Conservation (phyloP, 2,888 invertebrate species). For the Chymomyza caudatula region DNA sequence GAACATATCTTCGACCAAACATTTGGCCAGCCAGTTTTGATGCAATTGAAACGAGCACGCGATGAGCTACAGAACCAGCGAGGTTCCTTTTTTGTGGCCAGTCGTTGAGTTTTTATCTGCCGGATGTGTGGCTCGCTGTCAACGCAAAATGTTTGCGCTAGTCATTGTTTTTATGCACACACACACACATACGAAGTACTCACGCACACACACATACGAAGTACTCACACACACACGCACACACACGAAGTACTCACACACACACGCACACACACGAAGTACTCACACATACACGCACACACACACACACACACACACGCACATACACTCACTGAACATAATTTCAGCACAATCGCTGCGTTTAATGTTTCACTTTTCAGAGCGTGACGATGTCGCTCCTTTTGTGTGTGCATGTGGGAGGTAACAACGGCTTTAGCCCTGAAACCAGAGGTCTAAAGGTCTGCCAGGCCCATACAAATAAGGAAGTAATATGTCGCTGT, state of each 20-base stretch:
- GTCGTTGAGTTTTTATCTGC: conserved; percentile 56
- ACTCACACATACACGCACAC: conserved; percentile 10
- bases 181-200: conserved; percentile 21
- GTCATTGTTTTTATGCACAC: conserved; percentile 67
- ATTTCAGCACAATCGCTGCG: conserved; percentile 30
- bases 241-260: neutral
- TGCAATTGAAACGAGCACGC: conserved; percentile 11
- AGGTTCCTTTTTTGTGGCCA: conserved; percentile 37
- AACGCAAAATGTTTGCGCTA: conserved; percentile 55
- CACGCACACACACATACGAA: conserved; percentile 1
- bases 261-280: conserved; percentile 1
- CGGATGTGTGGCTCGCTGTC: conserved; percentile 72
- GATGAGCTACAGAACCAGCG: conserved; percentile 52
- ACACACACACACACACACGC: neutral
- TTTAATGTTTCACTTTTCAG: conserved; percentile 57
- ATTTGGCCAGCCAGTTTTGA: neutral
- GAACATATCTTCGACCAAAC: neutral
- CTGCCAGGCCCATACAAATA: conserved; percentile 64
- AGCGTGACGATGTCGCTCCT: conserved; percentile 23
- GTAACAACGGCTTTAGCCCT: neutral
- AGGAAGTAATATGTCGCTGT: conserved; percentile 74
- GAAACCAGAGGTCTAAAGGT: conserved; percentile 42
- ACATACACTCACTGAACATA: conserved; percentile 10
- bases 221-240: conserved; percentile 9
- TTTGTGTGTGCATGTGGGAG: neutral